These are phyloP conservation scores for Drosophila lacertosa DNA, from an alignment of 1,140 invertebrate species.

Conservation along the genomic window DNA sequence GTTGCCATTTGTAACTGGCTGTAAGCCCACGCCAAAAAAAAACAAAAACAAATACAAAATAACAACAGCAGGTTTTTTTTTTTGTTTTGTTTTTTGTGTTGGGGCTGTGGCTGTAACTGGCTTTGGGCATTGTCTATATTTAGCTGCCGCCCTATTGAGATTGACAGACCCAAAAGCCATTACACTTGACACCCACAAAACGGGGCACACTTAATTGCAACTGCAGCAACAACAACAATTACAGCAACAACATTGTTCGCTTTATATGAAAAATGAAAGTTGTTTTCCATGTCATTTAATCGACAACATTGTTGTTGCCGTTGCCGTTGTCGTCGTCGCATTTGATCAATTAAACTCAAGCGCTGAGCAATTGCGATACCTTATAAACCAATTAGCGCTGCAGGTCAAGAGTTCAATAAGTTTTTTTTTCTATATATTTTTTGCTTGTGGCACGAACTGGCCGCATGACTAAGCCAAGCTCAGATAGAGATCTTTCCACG, in stretches of 20 bases:
- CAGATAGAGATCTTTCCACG: conserved; percentile 29
- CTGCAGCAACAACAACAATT: conserved; percentile 25
- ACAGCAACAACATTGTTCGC: conserved; percentile 28
- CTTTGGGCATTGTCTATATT: conserved; percentile 64
- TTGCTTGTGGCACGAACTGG: conserved; percentile 27
- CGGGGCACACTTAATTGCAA: conserved; percentile 73
- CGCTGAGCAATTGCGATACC: conserved; percentile 56
- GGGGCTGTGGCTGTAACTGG: conserved; percentile 53
- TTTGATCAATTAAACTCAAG: conserved; percentile 74
- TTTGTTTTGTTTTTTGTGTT: conserved; percentile 43
- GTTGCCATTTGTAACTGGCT: conserved; percentile 66
- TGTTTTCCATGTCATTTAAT: conserved; percentile 51
- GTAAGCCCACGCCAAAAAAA: conserved; percentile 59
- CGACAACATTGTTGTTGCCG: conserved; percentile 16
- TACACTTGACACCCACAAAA: conserved; percentile 81
- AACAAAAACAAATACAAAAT: not conserved
- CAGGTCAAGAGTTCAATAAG: conserved; percentile 74
- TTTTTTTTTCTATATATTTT: conserved; percentile 20
- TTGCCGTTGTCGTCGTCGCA: conserved; percentile 50
- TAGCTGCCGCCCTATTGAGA: conserved; percentile 71
- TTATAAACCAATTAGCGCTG: conserved; percentile 67
- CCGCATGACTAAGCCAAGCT: conserved; percentile 34
- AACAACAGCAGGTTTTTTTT: conserved; percentile 51
- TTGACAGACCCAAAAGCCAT: conserved; percentile 41
- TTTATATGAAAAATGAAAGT: conserved; percentile 77